These are phyloP conservation scores for Bombyx huttoni DNA, from an alignment of 2,888 invertebrate genomes.

Conservation along the genomic window DNA sequence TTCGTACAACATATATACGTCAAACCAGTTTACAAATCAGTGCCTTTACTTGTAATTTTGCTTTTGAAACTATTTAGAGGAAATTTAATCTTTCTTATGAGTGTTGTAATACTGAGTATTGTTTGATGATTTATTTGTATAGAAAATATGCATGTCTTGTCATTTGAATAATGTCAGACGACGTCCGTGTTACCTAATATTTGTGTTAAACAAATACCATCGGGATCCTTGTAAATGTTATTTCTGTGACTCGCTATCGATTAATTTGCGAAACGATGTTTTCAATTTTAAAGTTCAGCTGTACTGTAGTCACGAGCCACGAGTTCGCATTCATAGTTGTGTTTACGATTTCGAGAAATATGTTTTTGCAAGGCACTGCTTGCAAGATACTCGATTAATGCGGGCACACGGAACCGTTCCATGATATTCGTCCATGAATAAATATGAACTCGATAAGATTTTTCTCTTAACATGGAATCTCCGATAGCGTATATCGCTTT, in stretches of 20 bases:
- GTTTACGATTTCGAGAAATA: conserved; percentile 28
- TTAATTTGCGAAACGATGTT: conserved; percentile 40
- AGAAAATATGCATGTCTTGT: not conserved
- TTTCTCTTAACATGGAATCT: conserved; percentile 12
- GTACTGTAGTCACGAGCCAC: conserved; percentile 27
- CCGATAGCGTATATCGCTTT: conserved; percentile 16
- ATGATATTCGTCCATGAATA: too few species aligned
- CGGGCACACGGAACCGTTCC: not conserved
- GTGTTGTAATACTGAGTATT: too few species aligned
- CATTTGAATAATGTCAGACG: not conserved
- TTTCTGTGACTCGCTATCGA: conserved; percentile 21
- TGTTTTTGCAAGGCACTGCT: conserved; percentile 19
- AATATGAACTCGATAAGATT: conserved; percentile 10
- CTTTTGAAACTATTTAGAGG: too few species aligned
- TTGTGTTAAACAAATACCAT: not conserved
- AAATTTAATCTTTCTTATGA: too few species aligned
- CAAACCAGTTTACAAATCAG: too few species aligned
- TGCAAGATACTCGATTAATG: conserved; percentile 17
- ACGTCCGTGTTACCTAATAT: not conserved
- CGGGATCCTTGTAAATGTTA: not conserved
- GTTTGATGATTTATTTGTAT: not conserved
- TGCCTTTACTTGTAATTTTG: too few species aligned
- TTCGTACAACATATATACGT: too few species aligned
- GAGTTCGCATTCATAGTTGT: conserved; percentile 18
- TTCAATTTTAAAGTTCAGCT: conserved; percentile 36